A percentile compares a stretch with the other conserved stretches of the same genome.
These are phyloP conservation scores for Deroptyus accipitrinus DNA, from an alignment of 2,113 vertebrate species.

Conservation along the genomic window DNA sequence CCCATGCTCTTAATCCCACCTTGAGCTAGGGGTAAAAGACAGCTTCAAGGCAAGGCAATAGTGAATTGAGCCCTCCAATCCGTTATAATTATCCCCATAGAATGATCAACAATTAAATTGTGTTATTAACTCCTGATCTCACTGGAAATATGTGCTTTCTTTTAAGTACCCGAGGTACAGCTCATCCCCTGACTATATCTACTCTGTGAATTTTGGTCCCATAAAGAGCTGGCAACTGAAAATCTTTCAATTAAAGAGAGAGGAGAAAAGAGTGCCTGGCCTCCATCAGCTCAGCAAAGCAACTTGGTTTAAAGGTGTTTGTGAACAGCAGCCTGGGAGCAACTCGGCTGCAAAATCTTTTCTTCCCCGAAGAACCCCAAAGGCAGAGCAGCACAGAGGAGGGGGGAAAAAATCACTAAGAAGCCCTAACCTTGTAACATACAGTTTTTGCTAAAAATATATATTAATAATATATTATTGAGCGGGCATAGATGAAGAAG, in stretches of 20 bases:
- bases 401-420: conserved; percentile 76
- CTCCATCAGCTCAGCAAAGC: not conserved
- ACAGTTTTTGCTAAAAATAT: conserved; percentile 94
- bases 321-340: conserved; percentile 17
- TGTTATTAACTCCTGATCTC: conserved; percentile 51
- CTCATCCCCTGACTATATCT: conserved; percentile 54
- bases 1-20: not conserved
- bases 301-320: conserved; percentile 62
- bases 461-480: conserved; percentile 99
- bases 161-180: conserved; percentile 14
- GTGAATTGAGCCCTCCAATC: not conserved
- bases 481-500: conserved; percentile 90
- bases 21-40: not conserved
- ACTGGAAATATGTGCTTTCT: conserved; percentile 22
- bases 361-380: conserved; percentile 72
- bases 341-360: conserved; percentile 45
- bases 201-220: not conserved
- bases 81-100: conserved; percentile 41
- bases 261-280: not conserved
- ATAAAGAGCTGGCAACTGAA: not conserved
- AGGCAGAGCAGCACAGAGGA: conserved; percentile 78
- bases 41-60: not conserved
- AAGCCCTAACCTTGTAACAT: conserved; percentile 90
- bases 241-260: conserved; percentile 48
- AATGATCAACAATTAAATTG: conserved; percentile 51